Evolutionary conservation across 2,888 invertebrate species (phyloP).

Genomic region (Drosophila colorata): DNA sequence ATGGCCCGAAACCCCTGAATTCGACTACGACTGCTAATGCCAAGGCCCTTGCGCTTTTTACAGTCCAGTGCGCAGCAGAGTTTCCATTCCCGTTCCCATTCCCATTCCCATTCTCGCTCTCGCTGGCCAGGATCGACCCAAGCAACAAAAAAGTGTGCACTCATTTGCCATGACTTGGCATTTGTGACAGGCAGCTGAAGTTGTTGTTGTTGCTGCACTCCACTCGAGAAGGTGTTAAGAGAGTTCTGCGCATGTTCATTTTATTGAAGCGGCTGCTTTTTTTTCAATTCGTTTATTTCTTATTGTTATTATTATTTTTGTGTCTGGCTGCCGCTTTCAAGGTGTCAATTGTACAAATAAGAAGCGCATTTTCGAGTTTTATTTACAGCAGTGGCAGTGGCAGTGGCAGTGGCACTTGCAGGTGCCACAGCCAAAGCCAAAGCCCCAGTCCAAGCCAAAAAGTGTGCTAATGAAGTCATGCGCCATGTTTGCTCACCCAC

Average conservation of each 20-base stretch:
- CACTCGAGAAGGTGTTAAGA: constrained; percentile 76
- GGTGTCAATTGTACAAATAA: constrained; percentile 76
- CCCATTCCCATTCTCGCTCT: constrained; percentile 26
- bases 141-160: constrained; percentile 58
- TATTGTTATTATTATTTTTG: constrained; percentile 37
- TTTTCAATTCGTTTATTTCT: constrained; percentile 33
- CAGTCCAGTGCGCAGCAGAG: constrained; percentile 66
- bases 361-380: constrained; percentile 53
- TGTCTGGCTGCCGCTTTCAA: constrained; percentile 32
- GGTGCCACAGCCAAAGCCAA: constrained; percentile 36
- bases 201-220: constrained; percentile 48
- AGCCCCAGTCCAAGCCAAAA: constrained; percentile 29
- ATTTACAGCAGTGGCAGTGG: constrained; percentile 30
- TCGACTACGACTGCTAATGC: constrained; percentile 14
- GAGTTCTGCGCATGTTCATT: constrained; percentile 67
- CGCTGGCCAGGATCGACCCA: constrained; percentile 43
- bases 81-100: constrained; percentile 40
- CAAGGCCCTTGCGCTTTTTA: constrained; percentile 55
- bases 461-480: constrained; percentile 76
- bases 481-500: constrained; percentile 62
- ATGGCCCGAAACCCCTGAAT: constrained; percentile 35
- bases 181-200: constrained; percentile 74
- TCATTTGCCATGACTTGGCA: constrained; percentile 80
- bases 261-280: constrained; percentile 58
- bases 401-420: constrained; percentile 31